Conservation (phyloP, 2,113 vertebrate genomes). For the Apteryx mantelli region DNA sequence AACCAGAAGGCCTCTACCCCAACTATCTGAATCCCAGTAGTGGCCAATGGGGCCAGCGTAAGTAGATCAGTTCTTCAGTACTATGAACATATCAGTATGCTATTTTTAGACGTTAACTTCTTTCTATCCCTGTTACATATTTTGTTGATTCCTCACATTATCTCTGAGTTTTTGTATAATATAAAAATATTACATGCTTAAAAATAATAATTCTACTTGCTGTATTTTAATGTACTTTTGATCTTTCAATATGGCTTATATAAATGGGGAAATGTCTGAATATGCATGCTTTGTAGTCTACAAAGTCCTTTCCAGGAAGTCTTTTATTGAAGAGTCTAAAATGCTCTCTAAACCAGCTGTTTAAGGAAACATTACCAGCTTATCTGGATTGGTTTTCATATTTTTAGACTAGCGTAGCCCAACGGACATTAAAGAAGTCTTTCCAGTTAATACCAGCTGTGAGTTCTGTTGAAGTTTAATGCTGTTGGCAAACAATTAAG, state of each 20-base stretch:
- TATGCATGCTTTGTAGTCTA: background rate
- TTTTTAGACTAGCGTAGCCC: background rate
- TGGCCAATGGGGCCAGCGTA: slow-evolving; percentile 98
- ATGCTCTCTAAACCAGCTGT: background rate
- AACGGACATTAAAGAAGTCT: background rate
- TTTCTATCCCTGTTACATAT: rapidly evolving
- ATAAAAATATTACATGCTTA: background rate
- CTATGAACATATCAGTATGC: background rate
- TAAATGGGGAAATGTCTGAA: background rate
- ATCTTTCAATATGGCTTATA: background rate
- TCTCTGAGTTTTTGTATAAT: background rate
- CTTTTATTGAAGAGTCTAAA: slow-evolving; percentile 17
- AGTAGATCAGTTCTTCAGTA: slow-evolving; percentile 73
- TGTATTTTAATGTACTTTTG: background rate
- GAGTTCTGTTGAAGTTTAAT: background rate
- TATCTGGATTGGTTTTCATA: background rate
- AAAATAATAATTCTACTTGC: background rate
- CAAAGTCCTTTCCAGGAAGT: background rate
- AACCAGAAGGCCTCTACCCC: slow-evolving; percentile 96
- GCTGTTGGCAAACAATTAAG: background rate
- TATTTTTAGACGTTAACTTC: background rate
- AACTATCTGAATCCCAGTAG: slow-evolving; percentile 99
- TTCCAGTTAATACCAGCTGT: background rate
- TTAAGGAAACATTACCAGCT: background rate
- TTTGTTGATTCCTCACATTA: background rate